Evolutionary conservation across 2,113 vertebrate species (phyloP), one percentile per base, ranked within the genome.

Genomic region (Mastomys coucha): DNA sequence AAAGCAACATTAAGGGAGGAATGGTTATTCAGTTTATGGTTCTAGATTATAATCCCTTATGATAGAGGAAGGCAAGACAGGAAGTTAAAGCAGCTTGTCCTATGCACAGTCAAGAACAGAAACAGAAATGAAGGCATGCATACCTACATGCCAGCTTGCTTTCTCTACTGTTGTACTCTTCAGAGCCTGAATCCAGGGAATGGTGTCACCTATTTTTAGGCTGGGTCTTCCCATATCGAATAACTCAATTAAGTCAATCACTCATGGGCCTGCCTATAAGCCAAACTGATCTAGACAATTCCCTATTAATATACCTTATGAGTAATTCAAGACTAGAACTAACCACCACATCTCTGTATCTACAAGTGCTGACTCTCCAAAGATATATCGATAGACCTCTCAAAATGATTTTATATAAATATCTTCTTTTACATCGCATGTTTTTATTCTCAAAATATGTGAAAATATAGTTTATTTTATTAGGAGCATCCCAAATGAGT

Each of bases 391-490:
- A 56, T 7, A 80, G 76, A 36, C 36, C 4, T 51, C 58, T 92
- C 49, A 80, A 88, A 85, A 89, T 76, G 8, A 91, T 39, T 86
- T 94, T 67, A 19, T 19, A 56, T 65, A 91, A 95, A 67, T 81
- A 84, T 84, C 90, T 92, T 73, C 28, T 42, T 84, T 87, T 10
- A 67, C 81, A 39, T 76, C 93, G 4, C 63, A 26, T 78, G 93
- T 49, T 63, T 96, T 90, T 58, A 75, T 94, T 88, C 22, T 92
- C 39, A 45, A 88, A 90, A 91, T 77, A 92, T 26, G 56, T 13
- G 51, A 81, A 96, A 81, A 67, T 9, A 33, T 39, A 72, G 11
- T 0, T 69, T 70, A 90, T 85, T 88, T 87, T 73, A 42, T 78
- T 87, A 91, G 75, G 24, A 45, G 6, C 11, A 33, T 45, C 85